phyloP scores from a whole-genome alignment of 1,140 invertebrate genomes.

The Anastrepha obliqua region DNA sequence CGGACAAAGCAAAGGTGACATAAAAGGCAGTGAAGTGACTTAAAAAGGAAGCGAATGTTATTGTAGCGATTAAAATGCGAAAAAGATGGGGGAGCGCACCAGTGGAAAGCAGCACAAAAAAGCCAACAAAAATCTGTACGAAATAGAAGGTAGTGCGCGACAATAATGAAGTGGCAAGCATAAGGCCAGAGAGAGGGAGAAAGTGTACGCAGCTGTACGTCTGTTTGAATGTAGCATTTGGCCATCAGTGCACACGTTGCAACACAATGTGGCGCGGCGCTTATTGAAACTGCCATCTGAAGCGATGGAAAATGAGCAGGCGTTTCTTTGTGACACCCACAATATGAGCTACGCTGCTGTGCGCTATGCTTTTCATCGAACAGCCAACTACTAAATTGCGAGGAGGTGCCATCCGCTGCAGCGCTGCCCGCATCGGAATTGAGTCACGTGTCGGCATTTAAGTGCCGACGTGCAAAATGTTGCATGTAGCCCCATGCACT shows the following conservation, averaged over 20 bases:
- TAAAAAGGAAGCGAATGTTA: not conserved
- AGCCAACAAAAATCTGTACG: not conserved
- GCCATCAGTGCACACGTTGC: slow-evolving; percentile 10
- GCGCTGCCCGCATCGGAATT: slow-evolving; percentile 24
- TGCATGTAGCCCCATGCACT: slow-evolving; percentile 47
- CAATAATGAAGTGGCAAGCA: slow-evolving; percentile 23
- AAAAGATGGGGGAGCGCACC: not conserved
- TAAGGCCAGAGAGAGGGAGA: no score
- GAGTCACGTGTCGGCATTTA: slow-evolving; percentile 70
- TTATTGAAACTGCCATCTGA: slow-evolving; percentile 46
- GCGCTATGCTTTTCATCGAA: slow-evolving; percentile 18
- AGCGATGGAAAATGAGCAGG: slow-evolving; percentile 19
- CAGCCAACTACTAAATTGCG: slow-evolving; percentile 39
- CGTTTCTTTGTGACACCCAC: not conserved
- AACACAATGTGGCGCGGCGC: slow-evolving; percentile 40
- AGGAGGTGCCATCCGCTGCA: not conserved
- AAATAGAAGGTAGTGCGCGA: not conserved
- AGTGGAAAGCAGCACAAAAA: not conserved
- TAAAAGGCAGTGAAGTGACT: slow-evolving; percentile 24
- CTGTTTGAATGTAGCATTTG: slow-evolving; percentile 21
- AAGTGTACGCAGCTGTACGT: not conserved
- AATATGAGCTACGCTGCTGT: not conserved
- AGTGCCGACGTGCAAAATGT: slow-evolving; percentile 69
- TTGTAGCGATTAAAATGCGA: slow-evolving; percentile 40
- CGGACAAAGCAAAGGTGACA: slow-evolving; percentile 27